A percentile compares a stretch with the other conserved stretches of the same genome.
Conservation (phyloP, 2,113 vertebrate species). For the Craseonycteris thonglongyai region DNA sequence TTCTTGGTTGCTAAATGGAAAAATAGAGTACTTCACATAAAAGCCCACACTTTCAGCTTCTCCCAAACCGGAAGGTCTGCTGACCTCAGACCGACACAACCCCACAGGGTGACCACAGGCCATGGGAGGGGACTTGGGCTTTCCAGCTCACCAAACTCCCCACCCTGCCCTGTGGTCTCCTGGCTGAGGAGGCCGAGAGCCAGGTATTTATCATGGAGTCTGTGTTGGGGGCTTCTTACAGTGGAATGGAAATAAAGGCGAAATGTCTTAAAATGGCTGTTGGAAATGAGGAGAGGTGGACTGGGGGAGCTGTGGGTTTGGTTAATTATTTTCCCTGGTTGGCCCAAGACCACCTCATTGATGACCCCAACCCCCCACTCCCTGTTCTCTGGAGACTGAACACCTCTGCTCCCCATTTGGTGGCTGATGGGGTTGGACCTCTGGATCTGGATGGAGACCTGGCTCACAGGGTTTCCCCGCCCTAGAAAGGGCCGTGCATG, state of each 20-base stretch:
- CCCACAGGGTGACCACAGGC: background rate
- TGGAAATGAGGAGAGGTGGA: background rate
- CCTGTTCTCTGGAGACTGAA: background rate
- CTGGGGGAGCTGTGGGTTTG: background rate
- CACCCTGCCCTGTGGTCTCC: background rate
- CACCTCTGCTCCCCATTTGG: background rate
- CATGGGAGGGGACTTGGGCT: background rate
- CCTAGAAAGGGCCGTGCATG: background rate
- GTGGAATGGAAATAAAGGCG: background rate
- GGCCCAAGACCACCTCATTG: background rate
- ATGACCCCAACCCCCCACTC: no score
- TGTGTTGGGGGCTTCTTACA: background rate
- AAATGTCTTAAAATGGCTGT: background rate
- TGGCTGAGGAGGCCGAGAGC: background rate
- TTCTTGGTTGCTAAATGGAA: background rate
- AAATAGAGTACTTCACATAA: background rate
- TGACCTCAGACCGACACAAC: background rate
- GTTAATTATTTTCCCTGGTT: background rate
- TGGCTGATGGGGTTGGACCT: background rate
- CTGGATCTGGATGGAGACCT: background rate
- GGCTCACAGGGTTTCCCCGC: background rate
- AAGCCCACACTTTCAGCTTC: background rate
- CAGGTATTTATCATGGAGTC: background rate
- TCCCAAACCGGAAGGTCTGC: background rate
- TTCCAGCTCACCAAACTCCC: background rate